These are phyloP conservation scores for Chroicocephalus ridibundus DNA, from an alignment of 2,113 vertebrate species.

Conservation along the genomic window DNA sequence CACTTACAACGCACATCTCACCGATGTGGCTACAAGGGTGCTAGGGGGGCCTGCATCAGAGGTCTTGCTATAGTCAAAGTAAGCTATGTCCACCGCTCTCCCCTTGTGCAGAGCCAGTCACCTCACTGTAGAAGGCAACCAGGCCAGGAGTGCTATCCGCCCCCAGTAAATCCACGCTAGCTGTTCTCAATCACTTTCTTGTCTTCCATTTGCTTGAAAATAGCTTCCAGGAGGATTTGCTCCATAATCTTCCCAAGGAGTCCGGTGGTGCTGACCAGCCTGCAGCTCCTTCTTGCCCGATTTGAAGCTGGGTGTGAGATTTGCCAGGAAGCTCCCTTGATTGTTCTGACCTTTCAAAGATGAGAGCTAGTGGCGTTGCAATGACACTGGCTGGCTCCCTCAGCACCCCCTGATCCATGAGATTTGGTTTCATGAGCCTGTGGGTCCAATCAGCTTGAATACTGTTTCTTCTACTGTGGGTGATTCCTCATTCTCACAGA, in stretches of 20 bases:
- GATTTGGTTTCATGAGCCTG: background rate
- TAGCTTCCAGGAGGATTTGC: background rate
- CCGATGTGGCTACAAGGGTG: background rate
- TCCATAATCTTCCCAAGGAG: background rate
- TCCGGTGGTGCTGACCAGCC: background rate
- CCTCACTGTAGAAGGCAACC: background rate
- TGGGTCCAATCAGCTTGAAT: background rate
- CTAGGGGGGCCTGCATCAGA: background rate
- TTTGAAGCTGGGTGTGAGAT: background rate
- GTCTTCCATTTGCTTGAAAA: background rate
- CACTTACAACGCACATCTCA: background rate
- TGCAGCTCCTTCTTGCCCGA: background rate
- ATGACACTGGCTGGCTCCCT: background rate
- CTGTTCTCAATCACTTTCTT: background rate
- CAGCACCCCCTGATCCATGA: background rate
- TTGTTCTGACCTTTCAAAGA: background rate
- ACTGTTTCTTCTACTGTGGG: background rate
- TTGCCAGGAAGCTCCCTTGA: background rate
- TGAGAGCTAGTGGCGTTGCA: background rate
- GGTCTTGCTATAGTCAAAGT: background rate
- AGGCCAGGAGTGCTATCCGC: rapidly evolving
- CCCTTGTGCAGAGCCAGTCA: background rate
- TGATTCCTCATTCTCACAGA: background rate
- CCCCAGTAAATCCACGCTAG: background rate
- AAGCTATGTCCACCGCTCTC: background rate